Conservation (phyloP, 2,113 vertebrate genomes). For the Prionailurus bengalensis region DNA sequence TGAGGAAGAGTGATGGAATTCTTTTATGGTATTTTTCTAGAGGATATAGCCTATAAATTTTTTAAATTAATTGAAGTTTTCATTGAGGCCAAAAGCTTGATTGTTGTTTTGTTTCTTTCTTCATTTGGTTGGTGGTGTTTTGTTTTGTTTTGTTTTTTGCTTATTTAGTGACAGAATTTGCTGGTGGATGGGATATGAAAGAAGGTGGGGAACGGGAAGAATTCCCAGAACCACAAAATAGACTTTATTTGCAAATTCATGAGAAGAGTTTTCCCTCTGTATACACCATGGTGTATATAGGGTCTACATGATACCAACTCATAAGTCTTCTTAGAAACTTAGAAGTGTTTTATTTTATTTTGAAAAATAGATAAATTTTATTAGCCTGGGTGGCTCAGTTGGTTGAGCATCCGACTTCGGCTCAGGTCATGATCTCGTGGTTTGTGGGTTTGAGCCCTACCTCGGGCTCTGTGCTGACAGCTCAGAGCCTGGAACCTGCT, state of each 20-base stretch:
- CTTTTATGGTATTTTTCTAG: constrained; percentile 19
- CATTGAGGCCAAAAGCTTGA: background rate
- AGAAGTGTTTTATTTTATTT: constrained; percentile 28
- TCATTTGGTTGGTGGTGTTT: background rate
- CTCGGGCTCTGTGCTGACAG: too few relatives aligned
- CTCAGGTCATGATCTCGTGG: too few relatives aligned
- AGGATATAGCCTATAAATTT: background rate
- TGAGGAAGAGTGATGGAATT: background rate
- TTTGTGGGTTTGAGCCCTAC: too few relatives aligned
- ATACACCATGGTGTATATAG: background rate
- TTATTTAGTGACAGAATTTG: background rate
- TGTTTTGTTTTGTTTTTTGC: constrained; percentile 5
- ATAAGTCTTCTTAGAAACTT: background rate
- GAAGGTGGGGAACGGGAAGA: background rate
- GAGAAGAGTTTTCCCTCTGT: background rate
- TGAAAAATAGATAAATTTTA: background rate
- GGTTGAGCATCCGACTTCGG: too few relatives aligned
- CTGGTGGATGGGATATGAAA: background rate
- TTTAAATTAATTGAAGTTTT: constrained; percentile 28
- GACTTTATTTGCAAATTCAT: constrained; percentile 8
- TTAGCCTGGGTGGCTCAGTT: too few relatives aligned
- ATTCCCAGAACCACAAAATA: background rate
- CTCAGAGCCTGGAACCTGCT: too few relatives aligned
- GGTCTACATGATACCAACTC: background rate
- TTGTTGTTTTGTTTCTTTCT: constrained; percentile 17